Evolutionary conservation across 2,113 vertebrate genomes (phyloP), one percentile per base, ranked within the genome.

Genomic region (Cynocephalus volans): DNA sequence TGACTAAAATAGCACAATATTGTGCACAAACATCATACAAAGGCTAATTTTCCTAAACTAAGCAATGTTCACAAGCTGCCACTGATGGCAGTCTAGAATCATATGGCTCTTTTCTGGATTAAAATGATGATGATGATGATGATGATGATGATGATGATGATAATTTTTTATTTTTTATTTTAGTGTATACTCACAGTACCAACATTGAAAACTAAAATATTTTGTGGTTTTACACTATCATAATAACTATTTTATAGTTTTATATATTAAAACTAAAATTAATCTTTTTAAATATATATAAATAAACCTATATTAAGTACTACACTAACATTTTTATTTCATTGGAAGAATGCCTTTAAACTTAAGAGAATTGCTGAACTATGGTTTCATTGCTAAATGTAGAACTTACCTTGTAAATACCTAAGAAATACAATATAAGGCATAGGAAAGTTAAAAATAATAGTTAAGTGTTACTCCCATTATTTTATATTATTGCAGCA

Each of bases 231-330:
- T 31, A 88, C 79, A 72, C 52, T 52, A 81, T 64, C 1, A 67
- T 56, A 96, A 13, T 65, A 83, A 67, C 10, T 72, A 58, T 62
- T 90, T 89, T 33, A 6, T 72, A 19, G 19, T 60, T 92, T 26
- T 84, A 17, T 50, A 56, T 64, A 73, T 72, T 88, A 52, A 93
- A 90, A 87, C 45, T 70, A 50, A 94, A 88, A 70, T 8, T 6
- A 83, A 28, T 17, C 4, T 79, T 90, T 10, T 26, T 9, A 67
- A 72, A 12, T 50, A 82, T 48, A 88, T 69, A 24, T 62, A 77
- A 87, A 77, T 48, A 81, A 70, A 67, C 8, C 26, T 84, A 31
- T 62, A 8, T 75, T 82, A 69, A 94, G 80, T 79, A 65, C 19
- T 41, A 28, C 76, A 6, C 4, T 56, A 82, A 85, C 36, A 52